Percentiles rank a stretch among this genome's conserved stretches.
phyloP scores from a whole-genome alignment of 2,797 vertebrate species.

The Podargus strigoides region DNA sequence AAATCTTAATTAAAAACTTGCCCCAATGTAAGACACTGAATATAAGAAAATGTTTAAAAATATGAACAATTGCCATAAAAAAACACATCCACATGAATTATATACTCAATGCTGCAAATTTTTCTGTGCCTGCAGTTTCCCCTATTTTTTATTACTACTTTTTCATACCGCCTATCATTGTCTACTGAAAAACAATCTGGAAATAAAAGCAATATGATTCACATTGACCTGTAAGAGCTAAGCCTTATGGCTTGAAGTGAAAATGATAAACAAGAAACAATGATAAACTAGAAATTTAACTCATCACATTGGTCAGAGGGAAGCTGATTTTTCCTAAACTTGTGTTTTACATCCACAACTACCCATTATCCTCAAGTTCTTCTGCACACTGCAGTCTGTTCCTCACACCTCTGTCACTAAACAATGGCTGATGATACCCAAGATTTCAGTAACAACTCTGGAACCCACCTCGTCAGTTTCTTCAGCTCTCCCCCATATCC shows the following conservation, averaged over 20 bases:
- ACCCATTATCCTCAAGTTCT: neutral
- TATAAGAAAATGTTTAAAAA: neutral
- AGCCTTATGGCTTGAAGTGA: neutral
- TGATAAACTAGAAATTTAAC: neutral
- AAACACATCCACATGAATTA: neutral
- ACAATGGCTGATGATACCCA: neutral
- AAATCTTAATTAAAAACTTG: conserved; percentile 43
- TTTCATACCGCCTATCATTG: neutral
- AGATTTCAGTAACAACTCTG: neutral
- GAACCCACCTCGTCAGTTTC: neutral
- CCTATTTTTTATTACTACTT: neutral
- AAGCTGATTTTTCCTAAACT: neutral
- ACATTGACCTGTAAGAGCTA: neutral
- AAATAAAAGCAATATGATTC: neutral
- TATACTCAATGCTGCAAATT: neutral
- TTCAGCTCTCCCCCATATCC: neutral
- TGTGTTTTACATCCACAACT: neutral
- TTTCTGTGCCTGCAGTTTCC: neutral
- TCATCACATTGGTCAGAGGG: neutral
- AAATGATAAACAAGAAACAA: neutral
- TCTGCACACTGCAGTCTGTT: neutral
- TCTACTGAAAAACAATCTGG: neutral
- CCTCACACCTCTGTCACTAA: neutral
- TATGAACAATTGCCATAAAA: neutral
- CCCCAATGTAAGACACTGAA: neutral